phyloP scores from a whole-genome alignment of 2,888 invertebrate species.

The Rhamnusium bicolor region DNA sequence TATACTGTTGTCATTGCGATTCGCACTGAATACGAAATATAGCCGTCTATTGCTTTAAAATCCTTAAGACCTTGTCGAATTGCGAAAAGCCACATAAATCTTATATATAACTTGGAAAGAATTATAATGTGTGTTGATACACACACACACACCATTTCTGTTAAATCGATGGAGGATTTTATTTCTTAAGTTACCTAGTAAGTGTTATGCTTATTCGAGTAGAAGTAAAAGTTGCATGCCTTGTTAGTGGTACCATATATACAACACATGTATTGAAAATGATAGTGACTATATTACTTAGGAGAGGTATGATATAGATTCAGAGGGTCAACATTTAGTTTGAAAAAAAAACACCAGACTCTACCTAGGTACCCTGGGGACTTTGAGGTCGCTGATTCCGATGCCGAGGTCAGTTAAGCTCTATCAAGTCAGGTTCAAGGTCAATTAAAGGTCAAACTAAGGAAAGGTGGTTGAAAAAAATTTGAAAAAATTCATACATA shows the following conservation, averaged over 20 bases:
- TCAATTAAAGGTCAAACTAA: too few relatives aligned
- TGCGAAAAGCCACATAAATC: slow-evolving; percentile 60
- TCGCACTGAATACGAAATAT: slow-evolving; percentile 61
- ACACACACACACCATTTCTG: not conserved
- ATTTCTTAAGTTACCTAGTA: not conserved
- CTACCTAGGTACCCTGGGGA: too few relatives aligned
- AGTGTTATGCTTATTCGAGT: not conserved
- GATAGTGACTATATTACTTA: too few relatives aligned
- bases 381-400: too few relatives aligned
- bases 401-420: too few relatives aligned
- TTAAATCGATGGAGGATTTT: not conserved
- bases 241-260: not conserved
- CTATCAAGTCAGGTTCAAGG: too few relatives aligned
- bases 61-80: slow-evolving; percentile 66
- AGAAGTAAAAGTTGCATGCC: not conserved
- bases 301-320: too few relatives aligned
- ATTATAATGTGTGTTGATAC: slow-evolving; percentile 48
- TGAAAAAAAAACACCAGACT: too few relatives aligned
- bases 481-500: too few relatives aligned
- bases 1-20: slow-evolving; percentile 63
- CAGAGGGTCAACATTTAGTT: too few relatives aligned
- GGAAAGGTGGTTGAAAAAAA: too few relatives aligned
- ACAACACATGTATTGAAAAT: too few relatives aligned
- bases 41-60: slow-evolving; percentile 57
- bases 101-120: slow-evolving; percentile 51